Evolutionary conservation across 2,113 vertebrate genomes (phyloP).

Genomic region (Ranitomeya variabilis): DNA sequence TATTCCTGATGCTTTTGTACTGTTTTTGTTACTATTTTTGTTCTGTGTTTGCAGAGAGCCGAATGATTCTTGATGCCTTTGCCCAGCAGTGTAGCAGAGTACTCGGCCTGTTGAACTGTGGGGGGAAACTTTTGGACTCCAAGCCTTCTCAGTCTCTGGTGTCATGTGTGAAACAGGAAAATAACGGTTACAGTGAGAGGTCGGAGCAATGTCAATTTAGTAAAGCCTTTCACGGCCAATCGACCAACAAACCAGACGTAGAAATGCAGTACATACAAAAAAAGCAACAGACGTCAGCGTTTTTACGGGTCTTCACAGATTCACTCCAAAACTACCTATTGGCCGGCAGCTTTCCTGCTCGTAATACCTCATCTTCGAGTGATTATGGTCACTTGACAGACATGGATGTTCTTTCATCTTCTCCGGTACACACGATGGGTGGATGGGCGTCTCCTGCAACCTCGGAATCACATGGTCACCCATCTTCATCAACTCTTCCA

Average conservation of each 20-base stretch:
- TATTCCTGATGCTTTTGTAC: neutral
- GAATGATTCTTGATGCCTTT: slow-evolving; percentile 96
- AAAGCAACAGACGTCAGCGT: slow-evolving; percentile 92
- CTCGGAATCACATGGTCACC: slow-evolving; percentile 95
- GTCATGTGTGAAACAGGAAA: slow-evolving; percentile 90
- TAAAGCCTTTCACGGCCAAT: slow-evolving; percentile 81
- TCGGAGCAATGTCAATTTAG: slow-evolving; percentile 76
- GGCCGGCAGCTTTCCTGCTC: slow-evolving; percentile 79
- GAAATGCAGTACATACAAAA: slow-evolving; percentile 87
- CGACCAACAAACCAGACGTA: slow-evolving; percentile 79
- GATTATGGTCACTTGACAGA: slow-evolving; percentile 82
- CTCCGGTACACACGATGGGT: slow-evolving; percentile 84
- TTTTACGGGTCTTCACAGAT: slow-evolving; percentile 94
- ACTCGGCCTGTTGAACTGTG: slow-evolving; percentile 91
- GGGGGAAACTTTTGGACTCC: slow-evolving; percentile 89
- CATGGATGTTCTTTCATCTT: slow-evolving; percentile 80
- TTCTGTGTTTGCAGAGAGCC: slow-evolving; percentile 81
- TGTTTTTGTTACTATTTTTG: slow-evolving; percentile 59
- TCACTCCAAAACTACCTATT: slow-evolving; percentile 96
- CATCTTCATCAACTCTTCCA: slow-evolving; percentile 93
- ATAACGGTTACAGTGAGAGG: slow-evolving; percentile 73
- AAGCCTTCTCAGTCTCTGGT: slow-evolving; percentile 77
- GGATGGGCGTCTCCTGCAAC: slow-evolving; percentile 95
- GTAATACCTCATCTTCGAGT: slow-evolving; percentile 73
- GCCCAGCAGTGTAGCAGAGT: slow-evolving; percentile 98